Base-by-base conservation (phyloP, 2,888 invertebrate genomes). In the Achlya flavicornis region DNA sequence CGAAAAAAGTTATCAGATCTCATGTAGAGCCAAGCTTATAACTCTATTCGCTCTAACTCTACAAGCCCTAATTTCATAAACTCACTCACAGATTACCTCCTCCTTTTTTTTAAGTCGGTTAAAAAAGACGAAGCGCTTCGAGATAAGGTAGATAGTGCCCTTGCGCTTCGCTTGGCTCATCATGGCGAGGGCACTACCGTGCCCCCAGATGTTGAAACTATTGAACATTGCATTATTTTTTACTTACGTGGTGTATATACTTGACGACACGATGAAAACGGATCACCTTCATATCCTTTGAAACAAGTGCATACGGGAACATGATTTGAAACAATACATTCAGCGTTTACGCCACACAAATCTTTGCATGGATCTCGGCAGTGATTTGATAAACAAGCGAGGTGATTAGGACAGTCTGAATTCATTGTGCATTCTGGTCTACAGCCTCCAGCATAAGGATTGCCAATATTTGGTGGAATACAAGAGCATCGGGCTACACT, bases 281-380 rank as follows among this genome's bases (percentile, higher is more conserved):
- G 97, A 95, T 98, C 97, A 11, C 98, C 98, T 72, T 96, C 95
- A 76, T 95, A 96, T 38, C 97, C 97, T 69, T 94, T 94, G 41
- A 95, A 90, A 78, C 98, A 98, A 53, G 96, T 95, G 82, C 98
- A 98, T 8, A 96, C 95, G 19, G 98, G 97, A 66, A 97, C 94
- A 79, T 98, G 98, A 81, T 97, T 97, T 3, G 96, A 95, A 0
- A 97, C 97, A 43, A 94, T 94, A 81, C 98, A 98, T 86, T 97
- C 96, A 10, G 98, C 97, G 78, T 97, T 97, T 0, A 95, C 86
- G 5, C 98, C 98, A 80, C 98, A 98, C 62, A 97, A 94, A 64
- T 97, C 97, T 68, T 95, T 96, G 79, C 98, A 98, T 7, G 98
- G 98, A 90, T 98, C 96, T 76, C 97, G 94, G 75, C 98, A 98